Evolutionary conservation across 2,113 vertebrate genomes (phyloP).

Genomic region (Daboia siamensis): DNA sequence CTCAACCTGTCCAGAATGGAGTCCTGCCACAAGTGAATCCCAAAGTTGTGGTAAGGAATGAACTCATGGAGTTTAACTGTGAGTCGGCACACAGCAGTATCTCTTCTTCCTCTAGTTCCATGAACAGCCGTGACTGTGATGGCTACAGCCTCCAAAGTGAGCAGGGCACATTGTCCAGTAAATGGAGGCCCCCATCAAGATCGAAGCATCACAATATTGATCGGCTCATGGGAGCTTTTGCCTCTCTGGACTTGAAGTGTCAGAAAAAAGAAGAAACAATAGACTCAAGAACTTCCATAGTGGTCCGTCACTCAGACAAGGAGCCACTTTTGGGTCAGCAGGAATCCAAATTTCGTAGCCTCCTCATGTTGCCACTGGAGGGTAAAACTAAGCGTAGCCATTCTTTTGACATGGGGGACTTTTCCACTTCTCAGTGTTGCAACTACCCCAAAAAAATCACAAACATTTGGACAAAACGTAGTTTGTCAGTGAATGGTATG

Average conservation of each 20-base stretch:
- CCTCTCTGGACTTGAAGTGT: constrained; percentile 89
- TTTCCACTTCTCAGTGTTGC: constrained; percentile 77
- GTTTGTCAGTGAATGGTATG: constrained; percentile 95
- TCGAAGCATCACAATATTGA: constrained; percentile 84
- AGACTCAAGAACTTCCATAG: constrained; percentile 76
- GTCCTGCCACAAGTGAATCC: constrained; percentile 75
- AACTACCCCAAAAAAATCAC: constrained; percentile 87
- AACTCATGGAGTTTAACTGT: constrained; percentile 87
- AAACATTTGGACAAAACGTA: constrained; percentile 98
- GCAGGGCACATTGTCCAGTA: constrained; percentile 80
- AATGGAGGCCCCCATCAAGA: constrained; percentile 82
- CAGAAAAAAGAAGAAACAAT: constrained; percentile 76
- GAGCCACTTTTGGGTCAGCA: constrained; percentile 90
- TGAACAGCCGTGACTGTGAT: constrained; percentile 78
- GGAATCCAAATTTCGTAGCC: constrained; percentile 81
- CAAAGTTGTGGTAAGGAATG: constrained; percentile 84
- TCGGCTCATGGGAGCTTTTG: constrained; percentile 92
- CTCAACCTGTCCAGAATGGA: constrained; percentile 78
- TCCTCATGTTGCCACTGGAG: constrained; percentile 87
- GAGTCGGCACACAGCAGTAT: constrained; percentile 84
- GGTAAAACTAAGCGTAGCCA: constrained; percentile 92
- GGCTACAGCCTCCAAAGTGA: constrained; percentile 78
- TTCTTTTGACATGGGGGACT: constrained; percentile 96
- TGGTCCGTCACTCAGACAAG: constrained; percentile 82
- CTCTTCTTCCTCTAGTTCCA: constrained; percentile 84